Percentiles rank a stretch among this genome's conserved stretches.
Evolutionary conservation across 1,140 invertebrate species (phyloP).

Genomic region (Drosophila lacertosa): DNA sequence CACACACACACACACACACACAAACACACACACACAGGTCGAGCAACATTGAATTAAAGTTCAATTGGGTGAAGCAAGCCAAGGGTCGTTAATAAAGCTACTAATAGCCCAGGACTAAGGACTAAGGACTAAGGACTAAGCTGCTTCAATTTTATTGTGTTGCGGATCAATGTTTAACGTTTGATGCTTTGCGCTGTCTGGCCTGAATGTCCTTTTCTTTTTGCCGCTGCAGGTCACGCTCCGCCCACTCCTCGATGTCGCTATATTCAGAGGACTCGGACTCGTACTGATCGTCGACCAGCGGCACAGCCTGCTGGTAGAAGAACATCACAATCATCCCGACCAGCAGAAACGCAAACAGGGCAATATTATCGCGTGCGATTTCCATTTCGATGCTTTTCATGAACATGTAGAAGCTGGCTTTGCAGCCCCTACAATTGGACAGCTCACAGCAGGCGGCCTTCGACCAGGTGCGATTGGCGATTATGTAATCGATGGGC

Average conservation of each 20-base stretch:
- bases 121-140: background rate
- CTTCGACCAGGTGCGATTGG: conserved; percentile 44
- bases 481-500: conserved; percentile 38
- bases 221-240: too few relatives aligned
- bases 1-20: background rate
- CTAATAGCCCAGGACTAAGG: conserved; percentile 23
- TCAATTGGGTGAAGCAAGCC: conserved; percentile 60
- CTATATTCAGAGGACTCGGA: background rate
- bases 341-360: conserved; percentile 24
- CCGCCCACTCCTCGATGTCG: background rate
- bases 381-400: conserved; percentile 50
- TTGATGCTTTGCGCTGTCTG: background rate
- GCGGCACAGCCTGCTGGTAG: background rate
- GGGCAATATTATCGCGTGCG: conserved; percentile 54
- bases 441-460: conserved; percentile 41
- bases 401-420: conserved; percentile 31
- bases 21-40: background rate
- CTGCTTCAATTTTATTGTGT: conserved; percentile 28
- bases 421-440: conserved; percentile 38
- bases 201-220: too few relatives aligned
- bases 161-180: background rate
- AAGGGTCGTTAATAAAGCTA: conserved; percentile 51
- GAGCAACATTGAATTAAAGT: conserved; percentile 62
- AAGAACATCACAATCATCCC: conserved; percentile 27
- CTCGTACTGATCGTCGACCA: conserved; percentile 32